These are phyloP conservation scores for Iphiclides podalirius DNA, from an alignment of 2,888 invertebrate species.

Conservation along the genomic window DNA sequence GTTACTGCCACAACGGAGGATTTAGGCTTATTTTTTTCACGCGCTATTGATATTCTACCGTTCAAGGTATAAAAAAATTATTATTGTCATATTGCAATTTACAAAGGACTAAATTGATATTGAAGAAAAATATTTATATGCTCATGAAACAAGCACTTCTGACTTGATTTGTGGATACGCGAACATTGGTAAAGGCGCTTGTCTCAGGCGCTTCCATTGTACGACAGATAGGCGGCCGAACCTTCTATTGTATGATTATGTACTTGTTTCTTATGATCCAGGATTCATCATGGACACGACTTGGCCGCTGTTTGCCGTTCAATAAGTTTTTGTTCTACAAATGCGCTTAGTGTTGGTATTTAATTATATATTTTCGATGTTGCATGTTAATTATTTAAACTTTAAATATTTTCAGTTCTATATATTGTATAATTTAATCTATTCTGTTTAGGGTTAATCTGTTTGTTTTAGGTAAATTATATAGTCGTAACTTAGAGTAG, in stretches of 20 bases:
- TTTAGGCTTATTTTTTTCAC: constrained; percentile 22
- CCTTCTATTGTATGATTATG: no score
- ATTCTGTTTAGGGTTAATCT: constrained; percentile 1
- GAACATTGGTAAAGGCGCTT: no score
- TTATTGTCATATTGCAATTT: neutral
- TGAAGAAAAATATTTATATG: neutral
- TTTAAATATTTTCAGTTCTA: neutral
- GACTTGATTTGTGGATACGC: neutral
- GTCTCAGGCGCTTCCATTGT: no score
- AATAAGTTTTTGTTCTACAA: constrained; percentile 6
- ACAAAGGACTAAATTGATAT: neutral
- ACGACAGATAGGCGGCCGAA: no score
- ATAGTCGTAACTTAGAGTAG: constrained; percentile 19
- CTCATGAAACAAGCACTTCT: constrained; percentile 1
- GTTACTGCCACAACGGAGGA: constrained; percentile 37
- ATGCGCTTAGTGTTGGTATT: constrained; percentile 2
- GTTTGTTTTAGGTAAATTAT: constrained; percentile 40
- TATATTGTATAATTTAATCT: constrained; percentile 3
- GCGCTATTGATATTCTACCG: neutral
- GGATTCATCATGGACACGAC: no score
- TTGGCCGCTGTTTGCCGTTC: neutral
- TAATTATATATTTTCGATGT: constrained; percentile 2
- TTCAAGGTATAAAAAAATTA: neutral
- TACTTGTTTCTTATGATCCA: no score
- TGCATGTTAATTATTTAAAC: constrained; percentile 7